Evolutionary conservation across 2,113 vertebrate genomes (phyloP).

Genomic region (Holacanthus passer): DNA sequence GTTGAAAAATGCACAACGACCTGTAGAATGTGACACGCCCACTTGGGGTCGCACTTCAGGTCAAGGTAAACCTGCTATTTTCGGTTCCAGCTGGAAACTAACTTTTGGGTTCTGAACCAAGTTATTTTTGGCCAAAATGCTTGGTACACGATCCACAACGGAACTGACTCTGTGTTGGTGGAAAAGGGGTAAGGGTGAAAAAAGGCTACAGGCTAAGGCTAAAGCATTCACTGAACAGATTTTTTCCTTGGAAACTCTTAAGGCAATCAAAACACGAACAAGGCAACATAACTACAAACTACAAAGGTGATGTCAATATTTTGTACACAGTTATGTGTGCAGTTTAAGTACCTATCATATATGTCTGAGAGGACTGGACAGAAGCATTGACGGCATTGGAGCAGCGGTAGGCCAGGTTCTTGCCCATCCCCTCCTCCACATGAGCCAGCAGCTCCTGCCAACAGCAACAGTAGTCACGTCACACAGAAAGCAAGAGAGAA

Average conservation of each 20-base stretch:
- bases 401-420: slow-evolving; percentile 95
- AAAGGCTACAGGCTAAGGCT: too few relatives aligned
- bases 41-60: too few relatives aligned
- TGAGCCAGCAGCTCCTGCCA: slow-evolving; percentile 92
- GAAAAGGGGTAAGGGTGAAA: too few relatives aligned
- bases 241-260: background rate
- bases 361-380: slow-evolving; percentile 90
- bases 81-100: too few relatives aligned
- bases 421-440: slow-evolving; percentile 97
- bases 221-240: background rate
- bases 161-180: too few relatives aligned
- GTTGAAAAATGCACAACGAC: too few relatives aligned
- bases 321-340: background rate
- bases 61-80: too few relatives aligned
- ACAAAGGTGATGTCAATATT: background rate
- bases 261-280: background rate
- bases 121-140: too few relatives aligned
- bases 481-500: background rate
- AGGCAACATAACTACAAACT: too few relatives aligned
- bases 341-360: slow-evolving; percentile 90
- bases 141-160: too few relatives aligned
- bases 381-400: slow-evolving; percentile 90
- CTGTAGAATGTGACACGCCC: too few relatives aligned
- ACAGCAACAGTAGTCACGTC: slow-evolving; percentile 27
- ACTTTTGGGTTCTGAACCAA: too few relatives aligned